Evolutionary conservation across 2,113 vertebrate species (phyloP).

Genomic region (Saguinus imperator): DNA sequence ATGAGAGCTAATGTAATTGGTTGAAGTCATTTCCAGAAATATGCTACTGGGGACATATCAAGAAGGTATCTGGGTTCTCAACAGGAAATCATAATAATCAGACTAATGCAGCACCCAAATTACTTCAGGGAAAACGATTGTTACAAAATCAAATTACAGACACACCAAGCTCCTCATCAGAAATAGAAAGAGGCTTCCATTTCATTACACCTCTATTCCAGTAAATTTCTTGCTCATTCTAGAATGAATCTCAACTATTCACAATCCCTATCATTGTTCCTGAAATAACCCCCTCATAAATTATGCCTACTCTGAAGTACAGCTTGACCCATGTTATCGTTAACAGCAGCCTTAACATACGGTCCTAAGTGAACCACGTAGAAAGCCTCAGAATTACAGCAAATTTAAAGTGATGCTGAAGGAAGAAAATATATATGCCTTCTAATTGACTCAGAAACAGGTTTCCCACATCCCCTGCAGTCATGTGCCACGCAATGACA

Average conservation of each 20-base stretch:
- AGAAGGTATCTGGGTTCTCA: conserved; percentile 62
- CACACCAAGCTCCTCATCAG: neutral
- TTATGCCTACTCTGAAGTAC: neutral
- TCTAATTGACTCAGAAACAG: neutral
- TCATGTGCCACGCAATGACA: neutral
- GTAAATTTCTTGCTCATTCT: conserved; percentile 8
- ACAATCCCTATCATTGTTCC: neutral
- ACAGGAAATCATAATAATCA: conserved; percentile 67
- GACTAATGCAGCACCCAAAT: conserved; percentile 53
- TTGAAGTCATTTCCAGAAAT: conserved; percentile 76
- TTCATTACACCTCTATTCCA: conserved; percentile 8
- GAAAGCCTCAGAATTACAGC: neutral
- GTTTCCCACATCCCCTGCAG: neutral
- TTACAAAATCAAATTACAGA: conserved; percentile 61
- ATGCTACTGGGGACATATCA: conserved; percentile 27
- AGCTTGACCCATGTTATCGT: neutral
- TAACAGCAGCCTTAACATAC: neutral
- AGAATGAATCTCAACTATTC: neutral
- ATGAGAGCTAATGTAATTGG: conserved; percentile 61
- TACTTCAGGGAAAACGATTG: conserved; percentile 49
- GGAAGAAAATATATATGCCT: neutral
- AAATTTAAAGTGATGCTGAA: neutral
- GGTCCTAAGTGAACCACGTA: neutral
- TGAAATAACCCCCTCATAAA: neutral
- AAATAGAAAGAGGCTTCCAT: conserved; percentile 43